Percentiles rank a stretch among this genome's conserved stretches.
phyloP scores from a whole-genome alignment of 2,888 invertebrate genomes.

The Dicyrtomina minuta region DNA sequence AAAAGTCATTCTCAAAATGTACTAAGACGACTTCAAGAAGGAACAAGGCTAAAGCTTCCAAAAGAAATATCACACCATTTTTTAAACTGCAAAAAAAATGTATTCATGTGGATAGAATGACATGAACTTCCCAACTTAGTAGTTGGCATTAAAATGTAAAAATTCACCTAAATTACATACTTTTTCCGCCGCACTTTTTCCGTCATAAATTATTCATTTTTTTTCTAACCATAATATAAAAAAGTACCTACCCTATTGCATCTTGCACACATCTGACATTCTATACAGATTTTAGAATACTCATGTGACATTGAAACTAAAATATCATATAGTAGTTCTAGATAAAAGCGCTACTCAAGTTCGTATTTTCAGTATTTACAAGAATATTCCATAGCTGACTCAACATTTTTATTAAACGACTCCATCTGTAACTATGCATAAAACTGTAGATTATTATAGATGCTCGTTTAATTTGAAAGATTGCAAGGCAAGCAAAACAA shows the following conservation, averaged over 20 bases:
- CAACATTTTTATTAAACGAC: no score
- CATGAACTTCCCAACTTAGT: conserved; percentile 2
- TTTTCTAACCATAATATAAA: no score
- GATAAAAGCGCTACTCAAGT: not conserved
- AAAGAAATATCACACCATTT: conserved; percentile 17
- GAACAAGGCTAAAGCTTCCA: conserved; percentile 13
- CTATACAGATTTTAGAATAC: not conserved
- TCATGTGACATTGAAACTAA: no score
- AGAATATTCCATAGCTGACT: no score
- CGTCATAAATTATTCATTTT: conserved; percentile 9
- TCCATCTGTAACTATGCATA: no score
- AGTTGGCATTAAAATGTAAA: conserved; percentile 3
- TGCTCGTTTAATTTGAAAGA: no score
- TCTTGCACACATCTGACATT: not conserved
- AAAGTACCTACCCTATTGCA: no score
- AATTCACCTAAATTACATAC: conserved; percentile 12
- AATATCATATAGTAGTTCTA: no score
- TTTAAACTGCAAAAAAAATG: conserved; percentile 4
- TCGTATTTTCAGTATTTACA: no score
- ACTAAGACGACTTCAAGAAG: conserved; percentile 19
- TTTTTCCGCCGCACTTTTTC: conserved; percentile 5
- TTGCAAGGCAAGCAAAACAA: no score
- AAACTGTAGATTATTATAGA: no score
- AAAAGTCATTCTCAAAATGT: conserved; percentile 9
- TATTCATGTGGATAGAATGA: not conserved